These are phyloP conservation scores for Sylvietta virens DNA, from an alignment of 2,113 vertebrate genomes.

Conservation along the genomic window DNA sequence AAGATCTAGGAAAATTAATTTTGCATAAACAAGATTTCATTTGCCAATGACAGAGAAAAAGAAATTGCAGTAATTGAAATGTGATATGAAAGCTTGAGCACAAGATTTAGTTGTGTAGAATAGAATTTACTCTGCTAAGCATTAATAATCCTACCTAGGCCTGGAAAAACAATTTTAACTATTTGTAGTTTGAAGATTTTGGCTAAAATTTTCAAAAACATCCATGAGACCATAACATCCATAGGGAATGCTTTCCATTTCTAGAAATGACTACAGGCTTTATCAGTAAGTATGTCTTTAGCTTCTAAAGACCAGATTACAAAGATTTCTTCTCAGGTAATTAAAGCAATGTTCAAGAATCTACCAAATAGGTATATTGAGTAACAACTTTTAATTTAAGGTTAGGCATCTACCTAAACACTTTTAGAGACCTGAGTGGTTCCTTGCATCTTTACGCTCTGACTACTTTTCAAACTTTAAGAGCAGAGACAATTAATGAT, in stretches of 20 bases:
- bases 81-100: not conserved
- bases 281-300: not conserved
- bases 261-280: not conserved
- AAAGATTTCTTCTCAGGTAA: not conserved
- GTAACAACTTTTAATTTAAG: not conserved
- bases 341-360: not conserved
- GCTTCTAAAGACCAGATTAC: not conserved
- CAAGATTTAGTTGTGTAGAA: not conserved
- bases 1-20: slow-evolving; percentile 34
- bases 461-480: not conserved
- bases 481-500: not conserved
- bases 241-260: not conserved
- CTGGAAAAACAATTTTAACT: not conserved
- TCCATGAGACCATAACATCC: not conserved
- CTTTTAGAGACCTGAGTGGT: not conserved
- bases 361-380: not conserved
- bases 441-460: not conserved
- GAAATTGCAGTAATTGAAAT: slow-evolving; percentile 14
- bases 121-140: not conserved
- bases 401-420: not conserved
- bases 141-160: not conserved
- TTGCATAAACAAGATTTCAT: slow-evolving; percentile 26
- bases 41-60: not conserved
- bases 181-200: not conserved
- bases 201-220: not conserved